Conservation (phyloP, 2,888 invertebrate genomes). For the Sarcophaga rosellei region DNA sequence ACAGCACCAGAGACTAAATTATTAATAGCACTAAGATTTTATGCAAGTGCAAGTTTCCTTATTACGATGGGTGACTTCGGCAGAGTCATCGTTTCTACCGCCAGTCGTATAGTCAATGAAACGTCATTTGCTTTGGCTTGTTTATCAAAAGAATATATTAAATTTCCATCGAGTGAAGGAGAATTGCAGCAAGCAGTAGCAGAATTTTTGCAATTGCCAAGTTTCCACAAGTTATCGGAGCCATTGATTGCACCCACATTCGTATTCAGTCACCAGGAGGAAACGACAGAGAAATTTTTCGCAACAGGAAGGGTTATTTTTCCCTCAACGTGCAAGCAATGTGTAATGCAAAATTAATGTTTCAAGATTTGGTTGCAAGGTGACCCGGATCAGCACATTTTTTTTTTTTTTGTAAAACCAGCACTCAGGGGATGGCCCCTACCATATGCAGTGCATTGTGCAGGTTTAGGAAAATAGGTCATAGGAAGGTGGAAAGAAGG, state of each 20-base stretch:
- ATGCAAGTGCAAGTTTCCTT: slow-evolving; percentile 14
- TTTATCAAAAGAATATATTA: slow-evolving; percentile 9
- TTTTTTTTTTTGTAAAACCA: no score
- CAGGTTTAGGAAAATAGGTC: no score
- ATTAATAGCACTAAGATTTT: slow-evolving; percentile 5
- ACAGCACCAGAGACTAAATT: slow-evolving; percentile 1
- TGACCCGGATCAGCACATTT: slow-evolving; percentile 32
- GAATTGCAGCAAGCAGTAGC: slow-evolving; percentile 8
- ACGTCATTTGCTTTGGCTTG: slow-evolving; percentile 1
- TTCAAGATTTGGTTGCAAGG: slow-evolving; percentile 26
- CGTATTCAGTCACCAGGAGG: slow-evolving; percentile 11
- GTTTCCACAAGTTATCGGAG: no score
- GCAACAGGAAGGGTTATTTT: slow-evolving; percentile 16
- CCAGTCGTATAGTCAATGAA: slow-evolving; percentile 27
- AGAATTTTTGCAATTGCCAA: not conserved
- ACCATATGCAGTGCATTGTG: no score
- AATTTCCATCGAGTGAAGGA: slow-evolving; percentile 15
- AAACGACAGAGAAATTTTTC: not conserved
- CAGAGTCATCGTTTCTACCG: no score
- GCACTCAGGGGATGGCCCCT: no score
- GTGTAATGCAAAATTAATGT: slow-evolving; percentile 22
- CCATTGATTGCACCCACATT: not conserved
- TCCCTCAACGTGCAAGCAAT: slow-evolving; percentile 18
- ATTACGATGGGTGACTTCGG: not conserved
- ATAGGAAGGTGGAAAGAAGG: no score